Conservation (phyloP, 2,888 invertebrate genomes). For the Spicauda simplicius region DNA sequence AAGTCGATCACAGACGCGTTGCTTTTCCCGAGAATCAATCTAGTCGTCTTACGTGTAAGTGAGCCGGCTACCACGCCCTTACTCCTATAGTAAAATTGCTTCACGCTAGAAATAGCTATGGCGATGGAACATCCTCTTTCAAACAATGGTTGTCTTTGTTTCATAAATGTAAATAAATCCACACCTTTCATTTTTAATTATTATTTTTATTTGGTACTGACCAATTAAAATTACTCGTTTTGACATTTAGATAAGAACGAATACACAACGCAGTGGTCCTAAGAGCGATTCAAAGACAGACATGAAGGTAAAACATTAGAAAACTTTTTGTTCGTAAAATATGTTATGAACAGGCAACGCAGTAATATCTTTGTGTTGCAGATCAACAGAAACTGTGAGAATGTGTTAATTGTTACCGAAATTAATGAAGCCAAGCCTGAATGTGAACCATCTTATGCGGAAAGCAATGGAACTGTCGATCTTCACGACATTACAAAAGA, state of each 20-base stretch:
- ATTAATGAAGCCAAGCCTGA: conserved; percentile 23
- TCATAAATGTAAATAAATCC: too few relatives aligned
- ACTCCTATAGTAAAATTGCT: too few relatives aligned
- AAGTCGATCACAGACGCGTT: too few relatives aligned
- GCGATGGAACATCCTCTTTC: too few relatives aligned
- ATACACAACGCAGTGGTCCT: conserved; percentile 42
- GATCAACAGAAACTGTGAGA: conserved; percentile 46
- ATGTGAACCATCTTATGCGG: conserved; percentile 23
- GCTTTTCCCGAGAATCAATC: too few relatives aligned
- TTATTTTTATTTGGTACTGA: too few relatives aligned
- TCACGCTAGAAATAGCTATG: too few relatives aligned
- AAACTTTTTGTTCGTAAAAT: not conserved
- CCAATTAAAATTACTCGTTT: too few relatives aligned
- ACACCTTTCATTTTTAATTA: too few relatives aligned
- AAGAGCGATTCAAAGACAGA: conserved; percentile 53
- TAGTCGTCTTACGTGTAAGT: too few relatives aligned
- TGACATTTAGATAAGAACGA: conserved; percentile 38
- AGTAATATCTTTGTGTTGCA: conserved; percentile 32
- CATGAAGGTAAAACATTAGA: conserved; percentile 47
- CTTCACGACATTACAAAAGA: conserved; percentile 30
- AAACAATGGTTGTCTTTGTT: too few relatives aligned
- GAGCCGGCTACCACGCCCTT: too few relatives aligned
- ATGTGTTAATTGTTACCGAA: conserved; percentile 29
- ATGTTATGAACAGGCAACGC: not conserved
- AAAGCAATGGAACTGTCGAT: conserved; percentile 36